A percentile compares a stretch with the other conserved stretches of the same genome.
Evolutionary conservation across 2,113 vertebrate genomes (phyloP).

Genomic region (Callaeas wilsoni): DNA sequence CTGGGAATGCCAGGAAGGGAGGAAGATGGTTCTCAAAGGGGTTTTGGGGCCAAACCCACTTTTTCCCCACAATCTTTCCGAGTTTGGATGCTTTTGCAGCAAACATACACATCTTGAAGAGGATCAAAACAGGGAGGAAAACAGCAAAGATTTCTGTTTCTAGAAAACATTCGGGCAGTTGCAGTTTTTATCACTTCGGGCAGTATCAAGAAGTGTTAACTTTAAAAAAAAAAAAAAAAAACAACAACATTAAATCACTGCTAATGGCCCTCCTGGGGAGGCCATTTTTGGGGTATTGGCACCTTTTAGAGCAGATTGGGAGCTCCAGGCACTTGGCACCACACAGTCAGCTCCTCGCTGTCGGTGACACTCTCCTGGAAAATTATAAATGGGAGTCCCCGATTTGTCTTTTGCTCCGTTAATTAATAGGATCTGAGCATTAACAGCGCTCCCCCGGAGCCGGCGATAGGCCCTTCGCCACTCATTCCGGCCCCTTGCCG

Average conservation of each 20-base stretch:
- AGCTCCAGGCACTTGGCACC: background rate
- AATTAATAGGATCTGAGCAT: background rate
- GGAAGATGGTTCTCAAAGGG: background rate
- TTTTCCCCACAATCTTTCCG: background rate
- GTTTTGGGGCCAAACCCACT: background rate
- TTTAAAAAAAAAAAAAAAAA: background rate
- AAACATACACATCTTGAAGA: background rate
- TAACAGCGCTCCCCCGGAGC: background rate
- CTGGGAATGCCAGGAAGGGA: background rate
- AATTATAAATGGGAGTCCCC: background rate
- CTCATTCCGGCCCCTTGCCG: background rate
- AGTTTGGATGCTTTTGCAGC: background rate
- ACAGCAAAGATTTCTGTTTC: background rate
- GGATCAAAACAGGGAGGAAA: background rate
- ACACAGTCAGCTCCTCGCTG: background rate
- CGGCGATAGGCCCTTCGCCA: background rate
- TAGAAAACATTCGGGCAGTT: fast-evolving
- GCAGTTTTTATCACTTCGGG: background rate
- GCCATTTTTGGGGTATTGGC: background rate
- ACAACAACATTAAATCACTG: fast-evolving
- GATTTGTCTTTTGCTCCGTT: background rate
- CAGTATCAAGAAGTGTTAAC: fast-evolving
- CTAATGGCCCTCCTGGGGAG: background rate
- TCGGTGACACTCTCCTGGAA: background rate
- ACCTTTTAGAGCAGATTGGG: background rate